Conservation (phyloP, 1,140 invertebrate species). For the Dryas iulia region DNA sequence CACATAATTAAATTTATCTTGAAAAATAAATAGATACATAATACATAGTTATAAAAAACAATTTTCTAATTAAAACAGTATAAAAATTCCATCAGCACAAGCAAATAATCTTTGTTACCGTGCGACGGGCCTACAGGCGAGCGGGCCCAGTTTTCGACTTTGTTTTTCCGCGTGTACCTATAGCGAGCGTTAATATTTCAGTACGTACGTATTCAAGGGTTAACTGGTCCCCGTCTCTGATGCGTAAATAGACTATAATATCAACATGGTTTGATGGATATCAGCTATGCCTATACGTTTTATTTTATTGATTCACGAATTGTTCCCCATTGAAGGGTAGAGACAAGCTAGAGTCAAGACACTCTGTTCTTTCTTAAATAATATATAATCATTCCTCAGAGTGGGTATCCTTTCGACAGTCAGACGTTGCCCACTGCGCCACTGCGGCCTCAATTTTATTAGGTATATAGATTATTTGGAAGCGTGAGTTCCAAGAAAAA, state of each 20-base stretch:
- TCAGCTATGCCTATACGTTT: background rate
- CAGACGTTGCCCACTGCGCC: too few species aligned
- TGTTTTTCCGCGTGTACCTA: constrained; percentile 75
- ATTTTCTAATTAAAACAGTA: background rate
- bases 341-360: too few species aligned
- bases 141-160: constrained; percentile 74
- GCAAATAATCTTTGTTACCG: constrained; percentile 59
- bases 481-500: too few species aligned
- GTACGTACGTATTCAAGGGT: constrained; percentile 74
- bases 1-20: constrained; percentile 12
- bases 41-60: too few species aligned
- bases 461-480: too few species aligned
- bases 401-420: too few species aligned
- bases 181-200: constrained; percentile 76
- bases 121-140: constrained; percentile 67
- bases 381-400: too few species aligned
- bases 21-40: background rate
- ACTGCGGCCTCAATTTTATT: too few species aligned
- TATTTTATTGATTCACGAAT: constrained; percentile 1
- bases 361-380: too few species aligned
- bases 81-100: background rate
- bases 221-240: constrained; percentile 51
- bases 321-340: too few species aligned
- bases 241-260: constrained; percentile 30
- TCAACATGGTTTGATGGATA: constrained; percentile 7